Evolutionary conservation across 2,113 vertebrate species (phyloP).

Genomic region (Penelope pileata): DNA sequence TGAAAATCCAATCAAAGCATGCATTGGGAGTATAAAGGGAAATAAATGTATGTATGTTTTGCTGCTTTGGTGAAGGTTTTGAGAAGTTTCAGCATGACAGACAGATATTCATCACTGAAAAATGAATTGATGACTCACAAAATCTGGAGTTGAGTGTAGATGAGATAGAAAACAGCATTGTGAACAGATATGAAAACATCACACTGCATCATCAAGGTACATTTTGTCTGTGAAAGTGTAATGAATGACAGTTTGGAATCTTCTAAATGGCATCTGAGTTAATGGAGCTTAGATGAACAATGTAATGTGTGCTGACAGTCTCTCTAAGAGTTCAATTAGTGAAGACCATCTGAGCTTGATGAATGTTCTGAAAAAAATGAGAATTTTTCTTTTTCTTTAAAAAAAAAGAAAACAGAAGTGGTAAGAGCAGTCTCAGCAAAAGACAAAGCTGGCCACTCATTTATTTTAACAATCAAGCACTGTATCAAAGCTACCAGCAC

Average conservation of each 20-base stretch:
- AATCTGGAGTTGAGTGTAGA: background rate
- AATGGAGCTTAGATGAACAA: background rate
- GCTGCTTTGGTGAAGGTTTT: background rate
- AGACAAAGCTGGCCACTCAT: background rate
- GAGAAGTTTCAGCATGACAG: background rate
- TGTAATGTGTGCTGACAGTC: background rate
- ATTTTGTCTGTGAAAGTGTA: background rate
- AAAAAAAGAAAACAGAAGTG: accelerated
- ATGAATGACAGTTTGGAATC: background rate
- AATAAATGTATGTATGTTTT: background rate
- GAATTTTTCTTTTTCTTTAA: background rate
- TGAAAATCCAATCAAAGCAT: background rate
- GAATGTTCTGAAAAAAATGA: background rate
- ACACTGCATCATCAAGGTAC: background rate
- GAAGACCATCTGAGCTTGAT: background rate
- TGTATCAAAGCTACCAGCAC: background rate
- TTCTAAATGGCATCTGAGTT: background rate
- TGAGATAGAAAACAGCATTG: background rate
- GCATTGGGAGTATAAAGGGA: background rate
- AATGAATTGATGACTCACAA: background rate
- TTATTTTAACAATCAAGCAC: background rate
- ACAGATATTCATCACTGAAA: background rate
- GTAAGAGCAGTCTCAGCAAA: background rate
- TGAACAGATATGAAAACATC: background rate
- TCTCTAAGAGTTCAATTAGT: background rate